Evolutionary conservation across 2,888 invertebrate species (phyloP), one percentile per base, ranked within the genome.

Genomic region (Polydrusus tereticollis): DNA sequence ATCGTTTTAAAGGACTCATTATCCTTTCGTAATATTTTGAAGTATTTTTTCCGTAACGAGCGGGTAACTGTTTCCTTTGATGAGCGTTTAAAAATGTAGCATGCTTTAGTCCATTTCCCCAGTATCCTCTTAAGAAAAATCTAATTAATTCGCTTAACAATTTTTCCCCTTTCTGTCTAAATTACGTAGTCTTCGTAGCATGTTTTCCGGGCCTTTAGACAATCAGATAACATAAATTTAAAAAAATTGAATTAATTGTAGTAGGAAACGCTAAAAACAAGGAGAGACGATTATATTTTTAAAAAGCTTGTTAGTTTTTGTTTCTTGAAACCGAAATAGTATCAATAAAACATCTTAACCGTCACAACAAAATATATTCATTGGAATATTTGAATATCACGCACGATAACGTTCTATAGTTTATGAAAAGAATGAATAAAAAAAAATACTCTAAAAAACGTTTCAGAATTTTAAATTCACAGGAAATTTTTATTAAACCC

Each of bases 121-220:
- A 29, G 66, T 41, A 71, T 60, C 38, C 38, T 70, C 58, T 36
- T 52, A 43, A 60, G 62, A 23, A 65, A 60, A 71, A 59, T 59
- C 65, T 66, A 71, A 71, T 71, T 71, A 71, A 71, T 66, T 71
- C 41, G 52, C 60, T 45, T 65, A 71, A 71, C 57, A 47, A 65
- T 65, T 65, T 43, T 57, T 52, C 62, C 55, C 45, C 18, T 47
- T 45, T 59, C 21, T n/a, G 23, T 59, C 43, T 59, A 23, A 43
- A 59, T 59, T 59, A 47, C 21, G 47, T 47, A 47, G 47, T 47
- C 47, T 21, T 47, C 21, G 47, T 12, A 47, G 47, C 12, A 47
- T 47, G 47, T 23, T 47, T 47, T 23, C 47, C 47, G n/a, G 21
- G 10, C 23, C 47, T 21, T 47, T 47, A 47, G 47, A 47, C 23